Base-by-base conservation (phyloP, 2,888 invertebrate genomes). In the Drepanosiphum platanoidis region DNA sequence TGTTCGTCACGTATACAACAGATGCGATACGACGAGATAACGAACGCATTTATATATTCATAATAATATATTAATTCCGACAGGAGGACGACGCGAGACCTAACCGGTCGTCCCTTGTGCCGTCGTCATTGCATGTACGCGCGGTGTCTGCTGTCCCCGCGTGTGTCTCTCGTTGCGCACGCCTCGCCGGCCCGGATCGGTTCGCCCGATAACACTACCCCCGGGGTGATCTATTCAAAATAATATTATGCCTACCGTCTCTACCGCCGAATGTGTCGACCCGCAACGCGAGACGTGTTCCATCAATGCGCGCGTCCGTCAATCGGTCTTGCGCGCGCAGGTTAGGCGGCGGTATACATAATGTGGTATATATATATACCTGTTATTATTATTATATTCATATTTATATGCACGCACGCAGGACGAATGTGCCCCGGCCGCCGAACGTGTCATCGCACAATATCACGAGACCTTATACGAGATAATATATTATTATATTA, bases 371-470 rank as follows among this genome's bases (percentile, higher is more conserved):
- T 3, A 18, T 2, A 2, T 3, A 22, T 58, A n/a, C 42, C 42
- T 42, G 1, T 18, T 46, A 18, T 52, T 9, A 46, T 46, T 46
- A 46, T 46, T 46, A 46, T 52, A 52, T 52, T 52, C 52, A 18
- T n/a, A n/a, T n/a, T n/a, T n/a, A n/a, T n/a, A n/a, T 22, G 52
- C 15, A 52, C 52, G n/a, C 4, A 9, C 13, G 13, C 8, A 42
- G 11, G 5, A 46, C 46, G 46, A 15, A 1, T 46, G 18, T 42
- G 42, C 9, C 15, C 46, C 27, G 27, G 52, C 58, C n/a, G 13
- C n/a, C 52, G 58, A 68, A 80, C 79, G 79, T 80, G 79, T 80
- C 79, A 32, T 46, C 79, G 79, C 66, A 80, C 79, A 80, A 80
- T 68, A 79, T 46, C 22, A 75, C 64, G 64, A 64, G 64, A 64